A percentile compares a stretch with the other conserved stretches of the same genome.
These are phyloP conservation scores for Ctenopoma kingsleyae DNA, from an alignment of 2,797 vertebrate species.

Conservation along the genomic window DNA sequence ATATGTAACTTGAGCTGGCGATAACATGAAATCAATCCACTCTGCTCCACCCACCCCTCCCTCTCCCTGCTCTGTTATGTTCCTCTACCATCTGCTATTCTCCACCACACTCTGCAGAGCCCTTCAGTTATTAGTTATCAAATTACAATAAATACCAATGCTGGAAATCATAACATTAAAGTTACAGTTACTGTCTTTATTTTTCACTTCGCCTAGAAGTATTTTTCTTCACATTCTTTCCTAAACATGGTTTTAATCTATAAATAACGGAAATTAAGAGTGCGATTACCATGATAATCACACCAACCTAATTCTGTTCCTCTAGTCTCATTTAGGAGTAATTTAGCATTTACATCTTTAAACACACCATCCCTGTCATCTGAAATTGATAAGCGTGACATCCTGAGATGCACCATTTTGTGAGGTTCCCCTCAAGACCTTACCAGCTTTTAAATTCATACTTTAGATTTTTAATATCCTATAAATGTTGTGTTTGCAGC, in stretches of 20 bases:
- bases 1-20: too few species aligned
- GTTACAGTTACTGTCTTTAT: too few species aligned
- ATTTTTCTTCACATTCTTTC: conserved; percentile 58
- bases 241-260: conserved; percentile 14
- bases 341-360: conserved; percentile 23
- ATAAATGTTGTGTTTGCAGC: conserved; percentile 74
- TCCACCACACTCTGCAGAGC: too few species aligned
- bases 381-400: conserved; percentile 21
- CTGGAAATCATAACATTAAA: too few species aligned
- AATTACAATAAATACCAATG: background rate
- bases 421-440: conserved; percentile 8
- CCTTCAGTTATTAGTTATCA: background rate
- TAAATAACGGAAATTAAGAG: conserved; percentile 13
- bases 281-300: conserved; percentile 11
- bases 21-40: too few species aligned
- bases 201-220: background rate
- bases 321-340: conserved; percentile 33
- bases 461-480: conserved; percentile 24
- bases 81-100: too few species aligned
- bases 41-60: too few species aligned
- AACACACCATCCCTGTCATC: conserved; percentile 19
- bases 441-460: conserved; percentile 15
- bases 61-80: too few species aligned
- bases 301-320: conserved; percentile 22
- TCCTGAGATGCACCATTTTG: conserved; percentile 15